A percentile compares a stretch with the other conserved stretches of the same genome.
Evolutionary conservation across 2,113 vertebrate genomes (phyloP).

Genomic region (Hippocampus guttulatus): DNA sequence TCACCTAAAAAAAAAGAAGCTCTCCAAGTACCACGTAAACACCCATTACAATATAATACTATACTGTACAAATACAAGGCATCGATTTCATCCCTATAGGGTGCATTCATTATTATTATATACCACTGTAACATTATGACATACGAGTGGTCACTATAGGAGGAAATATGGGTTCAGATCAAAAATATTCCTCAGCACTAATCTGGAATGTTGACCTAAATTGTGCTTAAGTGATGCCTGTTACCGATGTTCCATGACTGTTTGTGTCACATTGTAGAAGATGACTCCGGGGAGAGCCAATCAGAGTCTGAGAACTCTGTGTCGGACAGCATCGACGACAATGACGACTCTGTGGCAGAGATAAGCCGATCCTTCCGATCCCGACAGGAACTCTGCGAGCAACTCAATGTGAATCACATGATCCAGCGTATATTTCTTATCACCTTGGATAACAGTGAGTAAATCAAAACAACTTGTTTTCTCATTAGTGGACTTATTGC

Average conservation of each 20-base stretch:
- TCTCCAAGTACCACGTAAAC: too few relatives aligned
- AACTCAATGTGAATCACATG: conserved; percentile 99
- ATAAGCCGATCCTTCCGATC: conserved; percentile 94
- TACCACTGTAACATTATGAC: too few relatives aligned
- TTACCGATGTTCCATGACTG: neutral
- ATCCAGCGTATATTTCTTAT: conserved; percentile 98
- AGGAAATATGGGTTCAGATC: too few relatives aligned
- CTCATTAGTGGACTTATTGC: neutral
- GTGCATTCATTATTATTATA: too few relatives aligned
- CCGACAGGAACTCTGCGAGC: conserved; percentile 91
- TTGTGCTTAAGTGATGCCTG: neutral
- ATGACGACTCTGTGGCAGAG: conserved; percentile 92
- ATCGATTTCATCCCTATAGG: too few relatives aligned
- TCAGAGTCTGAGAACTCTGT: conserved; percentile 95
- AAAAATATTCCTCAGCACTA: too few relatives aligned
- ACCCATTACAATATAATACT: too few relatives aligned
- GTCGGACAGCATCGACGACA: conserved; percentile 93
- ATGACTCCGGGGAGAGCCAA: conserved; percentile 83
- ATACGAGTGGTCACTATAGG: too few relatives aligned
- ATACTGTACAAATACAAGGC: too few relatives aligned
- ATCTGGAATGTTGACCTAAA: too few relatives aligned
- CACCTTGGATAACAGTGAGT: conserved; percentile 97
- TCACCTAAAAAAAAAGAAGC: too few relatives aligned
- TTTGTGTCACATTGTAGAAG: conserved; percentile 57
- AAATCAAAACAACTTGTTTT: neutral